Conservation (phyloP, 2,113 vertebrate species). For the Podiceps cristatus region DNA sequence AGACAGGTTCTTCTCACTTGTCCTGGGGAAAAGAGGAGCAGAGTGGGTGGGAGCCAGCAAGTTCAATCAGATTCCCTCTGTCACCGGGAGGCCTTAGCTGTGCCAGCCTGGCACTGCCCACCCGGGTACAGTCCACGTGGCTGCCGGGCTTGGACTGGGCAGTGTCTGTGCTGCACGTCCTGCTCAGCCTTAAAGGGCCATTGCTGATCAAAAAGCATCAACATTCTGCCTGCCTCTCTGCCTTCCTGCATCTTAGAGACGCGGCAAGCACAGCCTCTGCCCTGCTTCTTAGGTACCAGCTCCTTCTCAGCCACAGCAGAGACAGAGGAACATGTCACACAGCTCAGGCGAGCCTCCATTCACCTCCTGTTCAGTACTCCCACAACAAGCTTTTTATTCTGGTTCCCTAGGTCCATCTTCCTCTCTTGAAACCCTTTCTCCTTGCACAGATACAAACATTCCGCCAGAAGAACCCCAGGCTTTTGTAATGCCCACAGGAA, state of each 20-base stretch:
- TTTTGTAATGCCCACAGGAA: background rate
- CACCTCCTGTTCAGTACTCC: background rate
- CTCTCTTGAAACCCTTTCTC: background rate
- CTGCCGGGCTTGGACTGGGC: background rate
- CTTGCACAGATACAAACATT: background rate
- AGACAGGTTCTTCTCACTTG: background rate
- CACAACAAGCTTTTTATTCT: background rate
- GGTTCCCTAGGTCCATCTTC: background rate
- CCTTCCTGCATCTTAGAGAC: background rate
- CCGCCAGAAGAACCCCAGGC: background rate
- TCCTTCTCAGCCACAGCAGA: background rate
- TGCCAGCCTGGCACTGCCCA: conserved; percentile 37
- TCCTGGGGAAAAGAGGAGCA: background rate
- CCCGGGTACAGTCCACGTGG: background rate
- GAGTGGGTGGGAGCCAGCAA: background rate
- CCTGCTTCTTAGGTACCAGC: background rate
- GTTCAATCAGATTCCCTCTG: background rate
- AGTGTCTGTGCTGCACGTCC: background rate
- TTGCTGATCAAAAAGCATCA: background rate
- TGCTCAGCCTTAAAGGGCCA: conserved; percentile 58
- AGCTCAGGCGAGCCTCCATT: background rate
- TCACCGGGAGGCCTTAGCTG: background rate
- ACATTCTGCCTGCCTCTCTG: background rate
- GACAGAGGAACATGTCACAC: background rate
- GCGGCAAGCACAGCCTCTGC: background rate